A percentile compares a stretch with the other conserved stretches of the same genome.
Evolutionary conservation across 2,888 invertebrate species (phyloP).

Genomic region (Chelonus formosanus): DNA sequence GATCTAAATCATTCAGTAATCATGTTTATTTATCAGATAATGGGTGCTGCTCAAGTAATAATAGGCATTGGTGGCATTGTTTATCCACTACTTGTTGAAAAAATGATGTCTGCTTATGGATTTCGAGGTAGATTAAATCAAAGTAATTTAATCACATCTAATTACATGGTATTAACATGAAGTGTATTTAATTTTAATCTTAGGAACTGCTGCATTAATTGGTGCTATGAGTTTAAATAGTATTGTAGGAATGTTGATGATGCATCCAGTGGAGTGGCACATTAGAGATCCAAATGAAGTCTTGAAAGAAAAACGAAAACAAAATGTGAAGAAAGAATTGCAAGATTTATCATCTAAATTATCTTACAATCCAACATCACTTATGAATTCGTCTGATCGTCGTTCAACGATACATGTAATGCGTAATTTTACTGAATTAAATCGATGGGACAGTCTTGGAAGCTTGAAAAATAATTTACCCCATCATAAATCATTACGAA

Average conservation of each 20-base stretch:
- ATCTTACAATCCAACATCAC: background rate
- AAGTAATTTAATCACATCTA: constrained; percentile 11
- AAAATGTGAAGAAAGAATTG: constrained; percentile 43
- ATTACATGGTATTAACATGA: constrained; percentile 10
- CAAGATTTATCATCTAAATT: background rate
- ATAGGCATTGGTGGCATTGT: constrained; percentile 76
- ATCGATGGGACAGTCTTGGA: constrained; percentile 56
- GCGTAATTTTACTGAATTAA: constrained; percentile 40
- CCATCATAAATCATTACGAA: constrained; percentile 47
- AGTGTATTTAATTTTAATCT: no score
- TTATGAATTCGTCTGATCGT: constrained; percentile 32
- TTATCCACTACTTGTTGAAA: constrained; percentile 74
- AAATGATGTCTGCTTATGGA: constrained; percentile 72
- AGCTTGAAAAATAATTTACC: constrained; percentile 51
- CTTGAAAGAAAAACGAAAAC: constrained; percentile 43
- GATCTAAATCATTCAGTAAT: background rate
- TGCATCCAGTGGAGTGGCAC: constrained; percentile 82
- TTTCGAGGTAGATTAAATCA: constrained; percentile 68
- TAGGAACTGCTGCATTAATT: constrained; percentile 71
- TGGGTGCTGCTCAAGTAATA: constrained; percentile 78
- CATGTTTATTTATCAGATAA: constrained; percentile 65
- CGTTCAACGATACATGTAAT: constrained; percentile 51
- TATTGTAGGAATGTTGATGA: constrained; percentile 74
- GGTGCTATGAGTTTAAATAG: constrained; percentile 75
- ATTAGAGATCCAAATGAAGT: constrained; percentile 43